These are phyloP conservation scores for Tachysurus vachellii DNA, from an alignment of 2,113 vertebrate genomes.

Conservation along the genomic window DNA sequence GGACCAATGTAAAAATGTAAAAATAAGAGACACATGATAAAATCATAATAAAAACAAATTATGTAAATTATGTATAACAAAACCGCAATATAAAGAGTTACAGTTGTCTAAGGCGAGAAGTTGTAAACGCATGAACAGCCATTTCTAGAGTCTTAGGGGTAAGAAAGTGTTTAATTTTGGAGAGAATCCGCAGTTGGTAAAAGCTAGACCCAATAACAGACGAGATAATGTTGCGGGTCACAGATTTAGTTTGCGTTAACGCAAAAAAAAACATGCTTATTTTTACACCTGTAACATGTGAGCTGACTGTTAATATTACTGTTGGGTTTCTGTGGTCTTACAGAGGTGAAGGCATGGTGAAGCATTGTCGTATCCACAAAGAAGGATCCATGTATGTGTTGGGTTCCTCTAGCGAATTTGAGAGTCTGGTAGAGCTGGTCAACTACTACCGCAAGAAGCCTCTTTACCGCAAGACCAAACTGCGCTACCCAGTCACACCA, in stretches of 20 bases:
- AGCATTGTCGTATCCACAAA: conserved; percentile 91
- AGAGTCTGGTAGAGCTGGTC: conserved; percentile 92
- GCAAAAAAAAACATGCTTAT: background rate
- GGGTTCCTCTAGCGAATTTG: conserved; percentile 90
- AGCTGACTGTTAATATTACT: background rate
- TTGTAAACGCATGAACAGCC: too few relatives aligned
- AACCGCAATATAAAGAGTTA: too few relatives aligned
- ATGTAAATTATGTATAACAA: too few relatives aligned
- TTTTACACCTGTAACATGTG: background rate
- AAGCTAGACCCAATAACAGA: too few relatives aligned
- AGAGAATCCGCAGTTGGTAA: too few relatives aligned
- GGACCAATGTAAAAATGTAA: too few relatives aligned
- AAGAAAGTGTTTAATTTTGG: too few relatives aligned
- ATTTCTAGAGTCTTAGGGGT: too few relatives aligned
- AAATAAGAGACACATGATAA: too few relatives aligned
- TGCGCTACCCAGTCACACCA: conserved; percentile 91
- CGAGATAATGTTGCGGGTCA: background rate
- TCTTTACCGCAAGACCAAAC: conserved; percentile 90
- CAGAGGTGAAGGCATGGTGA: conserved; percentile 93
- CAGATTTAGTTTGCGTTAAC: background rate
- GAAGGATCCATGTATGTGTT: conserved; percentile 86
- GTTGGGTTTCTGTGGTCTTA: conserved; percentile 24
- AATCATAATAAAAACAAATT: too few relatives aligned
- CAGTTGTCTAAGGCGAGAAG: too few relatives aligned
- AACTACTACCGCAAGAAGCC: conserved; percentile 88